Percentiles rank a stretch among this genome's conserved stretches.
phyloP scores from a whole-genome alignment of 2,888 invertebrate species.

The Tachina lurida region DNA sequence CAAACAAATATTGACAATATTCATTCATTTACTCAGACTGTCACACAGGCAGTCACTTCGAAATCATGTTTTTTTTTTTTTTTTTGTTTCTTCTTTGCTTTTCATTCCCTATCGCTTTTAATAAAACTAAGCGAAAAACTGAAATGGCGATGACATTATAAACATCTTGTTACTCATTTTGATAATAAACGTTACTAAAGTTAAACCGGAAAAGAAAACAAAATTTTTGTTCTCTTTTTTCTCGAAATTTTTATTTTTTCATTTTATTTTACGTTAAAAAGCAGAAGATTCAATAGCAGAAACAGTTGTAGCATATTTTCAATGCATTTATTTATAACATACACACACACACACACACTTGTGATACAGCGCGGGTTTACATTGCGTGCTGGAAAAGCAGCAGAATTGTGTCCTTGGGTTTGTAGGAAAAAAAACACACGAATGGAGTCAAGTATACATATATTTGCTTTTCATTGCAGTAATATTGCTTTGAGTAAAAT shows the following conservation, averaged over 20 bases:
- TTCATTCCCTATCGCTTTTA: background rate
- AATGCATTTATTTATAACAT: constrained; percentile 10
- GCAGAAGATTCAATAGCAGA: constrained; percentile 48
- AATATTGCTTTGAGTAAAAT: constrained; percentile 59
- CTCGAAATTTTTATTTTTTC: constrained; percentile 27
- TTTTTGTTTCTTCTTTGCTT: background rate
- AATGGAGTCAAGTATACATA: constrained; percentile 55
- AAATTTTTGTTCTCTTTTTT: constrained; percentile 4
- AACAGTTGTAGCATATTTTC: constrained; percentile 47
- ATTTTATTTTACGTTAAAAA: constrained; percentile 28
- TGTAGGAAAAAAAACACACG: background rate
- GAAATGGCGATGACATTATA: constrained; percentile 65
- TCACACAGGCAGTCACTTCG: constrained; percentile 36
- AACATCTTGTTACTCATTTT: constrained; percentile 68
- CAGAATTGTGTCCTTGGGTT: background rate
- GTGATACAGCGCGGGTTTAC: background rate
- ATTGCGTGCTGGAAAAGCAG: constrained; percentile 1
- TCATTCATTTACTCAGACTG: constrained; percentile 55
- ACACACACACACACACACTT: background rate
- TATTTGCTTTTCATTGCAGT: constrained; percentile 67
- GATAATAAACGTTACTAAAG: constrained; percentile 49
- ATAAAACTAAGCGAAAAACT: constrained; percentile 58
- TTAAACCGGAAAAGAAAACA: constrained; percentile 28
- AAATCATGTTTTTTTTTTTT: background rate
- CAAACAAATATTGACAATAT: constrained; percentile 66